Conservation (phyloP, 1,140 invertebrate species). For the Drosophila truncata region DNA sequence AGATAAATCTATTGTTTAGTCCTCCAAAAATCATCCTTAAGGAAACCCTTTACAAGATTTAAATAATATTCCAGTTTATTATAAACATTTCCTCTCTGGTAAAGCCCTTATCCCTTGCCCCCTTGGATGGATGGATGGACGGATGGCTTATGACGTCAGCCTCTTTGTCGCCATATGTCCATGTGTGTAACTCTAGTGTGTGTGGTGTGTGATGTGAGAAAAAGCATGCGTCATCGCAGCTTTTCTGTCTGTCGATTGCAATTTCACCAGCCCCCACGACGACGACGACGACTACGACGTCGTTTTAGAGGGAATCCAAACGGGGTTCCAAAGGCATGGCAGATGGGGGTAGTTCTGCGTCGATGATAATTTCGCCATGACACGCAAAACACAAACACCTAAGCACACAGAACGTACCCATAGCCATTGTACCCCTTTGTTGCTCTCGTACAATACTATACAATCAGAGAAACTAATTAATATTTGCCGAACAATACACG, state of each 20-base stretch:
- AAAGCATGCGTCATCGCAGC: constrained; percentile 73
- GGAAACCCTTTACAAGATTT: background rate
- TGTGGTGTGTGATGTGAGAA: constrained; percentile 23
- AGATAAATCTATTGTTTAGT: too few species aligned
- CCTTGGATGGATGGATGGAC: constrained; percentile 7
- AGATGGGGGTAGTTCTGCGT: constrained; percentile 55
- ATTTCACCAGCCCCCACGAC: constrained; percentile 72
- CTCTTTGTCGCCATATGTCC: constrained; percentile 79
- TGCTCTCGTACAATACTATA: constrained; percentile 34
- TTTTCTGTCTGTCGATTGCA: constrained; percentile 61
- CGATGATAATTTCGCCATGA: constrained; percentile 76
- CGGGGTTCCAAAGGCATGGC: background rate
- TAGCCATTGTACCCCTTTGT: constrained; percentile 18
- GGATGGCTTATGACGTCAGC: constrained; percentile 71
- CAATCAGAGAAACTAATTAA: constrained; percentile 82
- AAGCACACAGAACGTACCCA: constrained; percentile 48
- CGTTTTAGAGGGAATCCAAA: constrained; percentile 11
- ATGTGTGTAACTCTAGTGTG: constrained; percentile 11
- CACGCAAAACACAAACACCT: constrained; percentile 60
- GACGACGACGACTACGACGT: too few species aligned
- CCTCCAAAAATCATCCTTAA: too few species aligned
- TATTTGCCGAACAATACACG: constrained; percentile 75
- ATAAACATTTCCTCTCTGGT: background rate
- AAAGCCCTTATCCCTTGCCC: constrained; percentile 1
- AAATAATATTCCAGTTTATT: background rate